Evolutionary conservation across 2,797 vertebrate genomes (phyloP).

Genomic region (Carcharodon carcharias): DNA sequence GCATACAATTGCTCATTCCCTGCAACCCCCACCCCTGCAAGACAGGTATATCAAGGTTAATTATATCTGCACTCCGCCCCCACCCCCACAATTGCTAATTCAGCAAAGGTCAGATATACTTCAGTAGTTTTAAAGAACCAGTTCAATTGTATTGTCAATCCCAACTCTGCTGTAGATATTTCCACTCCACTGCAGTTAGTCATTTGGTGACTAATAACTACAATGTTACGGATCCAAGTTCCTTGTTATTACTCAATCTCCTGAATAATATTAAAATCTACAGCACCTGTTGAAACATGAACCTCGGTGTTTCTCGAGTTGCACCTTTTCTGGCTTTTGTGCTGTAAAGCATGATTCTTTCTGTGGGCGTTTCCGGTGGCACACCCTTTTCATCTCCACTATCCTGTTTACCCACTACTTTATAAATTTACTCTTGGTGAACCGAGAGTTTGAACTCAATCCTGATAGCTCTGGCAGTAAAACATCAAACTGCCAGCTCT

Average conservation of each 20-base stretch:
- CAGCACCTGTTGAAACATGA: slow-evolving; percentile 34
- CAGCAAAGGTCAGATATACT: neutral
- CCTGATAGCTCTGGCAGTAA: neutral
- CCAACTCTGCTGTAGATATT: neutral
- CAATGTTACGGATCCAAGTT: neutral
- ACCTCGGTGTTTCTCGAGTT: neutral
- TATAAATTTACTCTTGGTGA: neutral
- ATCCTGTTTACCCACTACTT: neutral
- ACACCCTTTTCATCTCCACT: slow-evolving; percentile 28
- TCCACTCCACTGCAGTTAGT: neutral
- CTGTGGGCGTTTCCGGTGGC: neutral
- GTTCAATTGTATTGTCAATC: slow-evolving; percentile 12
- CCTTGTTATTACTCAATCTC: slow-evolving; percentile 18
- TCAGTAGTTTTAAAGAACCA: neutral
- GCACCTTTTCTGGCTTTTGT: slow-evolving; percentile 1
- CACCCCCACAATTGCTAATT: neutral
- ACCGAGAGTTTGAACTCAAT: neutral
- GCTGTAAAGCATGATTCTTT: neutral
- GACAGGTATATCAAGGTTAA: neutral
- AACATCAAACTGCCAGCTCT: neutral
- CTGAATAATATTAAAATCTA: neutral
- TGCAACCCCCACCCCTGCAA: neutral
- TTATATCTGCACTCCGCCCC: neutral
- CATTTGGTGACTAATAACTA: slow-evolving; percentile 12
- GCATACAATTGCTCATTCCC: neutral